phyloP scores from a whole-genome alignment of 2,888 invertebrate species.

The Diplazon laetatorius region DNA sequence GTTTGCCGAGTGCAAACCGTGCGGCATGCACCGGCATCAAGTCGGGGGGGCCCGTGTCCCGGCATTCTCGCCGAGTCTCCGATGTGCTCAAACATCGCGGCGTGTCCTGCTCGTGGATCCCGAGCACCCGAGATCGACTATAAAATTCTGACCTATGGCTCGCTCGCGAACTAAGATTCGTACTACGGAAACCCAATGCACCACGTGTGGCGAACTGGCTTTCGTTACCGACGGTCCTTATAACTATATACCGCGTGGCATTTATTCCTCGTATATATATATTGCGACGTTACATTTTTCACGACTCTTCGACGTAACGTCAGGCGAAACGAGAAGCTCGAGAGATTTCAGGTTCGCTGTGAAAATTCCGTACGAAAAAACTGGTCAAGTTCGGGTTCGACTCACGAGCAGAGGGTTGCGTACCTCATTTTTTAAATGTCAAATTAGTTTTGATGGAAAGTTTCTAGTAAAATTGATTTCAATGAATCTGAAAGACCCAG shows the following conservation, averaged over 20 bases:
- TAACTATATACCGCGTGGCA: slow-evolving; percentile 4
- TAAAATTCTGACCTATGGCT: slow-evolving; percentile 70
- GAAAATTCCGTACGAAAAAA: too few relatives aligned
- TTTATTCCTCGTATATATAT: not conserved
- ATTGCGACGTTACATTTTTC: not conserved
- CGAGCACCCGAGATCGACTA: slow-evolving; percentile 61
- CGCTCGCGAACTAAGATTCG: slow-evolving; percentile 10
- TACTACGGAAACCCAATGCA: slow-evolving; percentile 14
- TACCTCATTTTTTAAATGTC: too few relatives aligned
- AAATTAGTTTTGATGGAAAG: too few relatives aligned
- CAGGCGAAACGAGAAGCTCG: not conserved
- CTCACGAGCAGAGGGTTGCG: too few relatives aligned
- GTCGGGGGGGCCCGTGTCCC: slow-evolving; percentile 28
- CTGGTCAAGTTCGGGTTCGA: too few relatives aligned
- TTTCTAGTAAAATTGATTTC: too few relatives aligned
- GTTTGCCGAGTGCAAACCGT: slow-evolving; percentile 56
- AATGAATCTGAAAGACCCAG: too few relatives aligned
- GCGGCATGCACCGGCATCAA: slow-evolving; percentile 40
- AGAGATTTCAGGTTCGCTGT: too few relatives aligned
- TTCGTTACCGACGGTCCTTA: not conserved
- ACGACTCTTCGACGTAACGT: not conserved
- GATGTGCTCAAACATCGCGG: slow-evolving; percentile 4
- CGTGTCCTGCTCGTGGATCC: slow-evolving; percentile 18
- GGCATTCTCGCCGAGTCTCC: slow-evolving; percentile 28
- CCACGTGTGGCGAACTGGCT: slow-evolving; percentile 32